Evolutionary conservation across 2,797 vertebrate genomes (phyloP).

Genomic region (Sebastolobus altivelis): DNA sequence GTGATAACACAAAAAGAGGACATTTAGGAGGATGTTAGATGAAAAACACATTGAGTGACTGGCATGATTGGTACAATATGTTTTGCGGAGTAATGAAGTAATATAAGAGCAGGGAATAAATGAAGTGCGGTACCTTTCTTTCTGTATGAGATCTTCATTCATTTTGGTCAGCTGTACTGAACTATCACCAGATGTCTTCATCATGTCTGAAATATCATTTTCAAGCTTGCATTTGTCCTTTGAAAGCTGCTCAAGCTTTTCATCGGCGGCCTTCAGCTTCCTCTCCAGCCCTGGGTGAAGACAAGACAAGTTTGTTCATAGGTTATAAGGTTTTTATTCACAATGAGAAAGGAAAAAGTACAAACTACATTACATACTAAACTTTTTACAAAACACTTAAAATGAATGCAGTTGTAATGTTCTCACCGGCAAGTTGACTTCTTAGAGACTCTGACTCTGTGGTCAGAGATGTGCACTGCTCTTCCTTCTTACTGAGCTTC

Average conservation of each 20-base stretch:
- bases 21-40: neutral
- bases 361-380: neutral
- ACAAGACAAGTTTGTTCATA: neutral
- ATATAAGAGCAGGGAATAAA: neutral
- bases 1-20: constrained; percentile 2
- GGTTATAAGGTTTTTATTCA: neutral
- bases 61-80: neutral
- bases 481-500: constrained; percentile 90
- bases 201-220: constrained; percentile 92
- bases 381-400: neutral
- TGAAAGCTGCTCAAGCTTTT: constrained; percentile 88
- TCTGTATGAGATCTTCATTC: constrained; percentile 92
- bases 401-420: neutral
- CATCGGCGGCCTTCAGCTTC: constrained; percentile 88
- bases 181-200: constrained; percentile 94
- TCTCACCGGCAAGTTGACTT: constrained; percentile 88
- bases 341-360: constrained; percentile 10
- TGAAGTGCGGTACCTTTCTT: constrained; percentile 88
- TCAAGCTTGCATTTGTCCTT: constrained; percentile 93
- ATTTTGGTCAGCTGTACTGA: constrained; percentile 93
- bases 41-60: neutral
- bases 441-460: constrained; percentile 88
- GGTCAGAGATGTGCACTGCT: constrained; percentile 86
- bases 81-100: neutral
- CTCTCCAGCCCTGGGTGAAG: constrained; percentile 88